These are phyloP conservation scores for Pyrrhia umbra DNA, from an alignment of 2,888 invertebrate genomes.

Conservation along the genomic window DNA sequence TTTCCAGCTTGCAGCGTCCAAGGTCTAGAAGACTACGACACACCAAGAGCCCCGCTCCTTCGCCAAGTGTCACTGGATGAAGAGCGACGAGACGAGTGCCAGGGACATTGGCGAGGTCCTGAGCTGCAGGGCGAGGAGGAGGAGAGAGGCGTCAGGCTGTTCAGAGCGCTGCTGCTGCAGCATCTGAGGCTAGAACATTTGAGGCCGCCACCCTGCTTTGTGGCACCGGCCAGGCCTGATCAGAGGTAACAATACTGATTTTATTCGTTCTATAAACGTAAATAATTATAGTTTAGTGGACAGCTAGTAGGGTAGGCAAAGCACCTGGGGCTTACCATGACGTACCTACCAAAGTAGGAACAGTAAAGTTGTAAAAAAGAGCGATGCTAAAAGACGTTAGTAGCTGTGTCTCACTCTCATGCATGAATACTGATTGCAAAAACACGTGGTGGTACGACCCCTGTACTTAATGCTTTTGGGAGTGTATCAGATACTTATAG, in stretches of 20 bases:
- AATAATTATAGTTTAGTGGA: no score
- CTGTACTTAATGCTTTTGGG: no score
- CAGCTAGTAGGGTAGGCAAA: no score
- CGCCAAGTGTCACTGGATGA: slow-evolving; percentile 87
- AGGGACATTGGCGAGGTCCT: slow-evolving; percentile 85
- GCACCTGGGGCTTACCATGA: no score
- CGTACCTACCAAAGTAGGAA: no score
- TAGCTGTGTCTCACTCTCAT: no score
- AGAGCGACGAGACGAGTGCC: slow-evolving; percentile 86
- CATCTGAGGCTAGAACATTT: slow-evolving; percentile 84
- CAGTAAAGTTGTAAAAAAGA: no score
- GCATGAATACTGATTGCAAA: no score
- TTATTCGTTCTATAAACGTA: no score
- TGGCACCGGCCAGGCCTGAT: slow-evolving; percentile 82
- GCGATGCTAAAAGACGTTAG: no score
- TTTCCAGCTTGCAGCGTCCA: slow-evolving; percentile 83
- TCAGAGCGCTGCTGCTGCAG: slow-evolving; percentile 85
- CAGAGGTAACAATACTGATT: slow-evolving; percentile 72
- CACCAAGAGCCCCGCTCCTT: slow-evolving; percentile 83
- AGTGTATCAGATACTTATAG: no score
- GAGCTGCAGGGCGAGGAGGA: slow-evolving; percentile 85
- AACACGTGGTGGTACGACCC: no score
- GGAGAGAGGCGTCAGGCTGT: slow-evolving; percentile 86
- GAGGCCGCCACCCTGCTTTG: slow-evolving; percentile 83
- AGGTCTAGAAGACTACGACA: slow-evolving; percentile 84